phyloP scores from a whole-genome alignment of 2,797 vertebrate genomes.

The Lutjanus argentimaculatus region DNA sequence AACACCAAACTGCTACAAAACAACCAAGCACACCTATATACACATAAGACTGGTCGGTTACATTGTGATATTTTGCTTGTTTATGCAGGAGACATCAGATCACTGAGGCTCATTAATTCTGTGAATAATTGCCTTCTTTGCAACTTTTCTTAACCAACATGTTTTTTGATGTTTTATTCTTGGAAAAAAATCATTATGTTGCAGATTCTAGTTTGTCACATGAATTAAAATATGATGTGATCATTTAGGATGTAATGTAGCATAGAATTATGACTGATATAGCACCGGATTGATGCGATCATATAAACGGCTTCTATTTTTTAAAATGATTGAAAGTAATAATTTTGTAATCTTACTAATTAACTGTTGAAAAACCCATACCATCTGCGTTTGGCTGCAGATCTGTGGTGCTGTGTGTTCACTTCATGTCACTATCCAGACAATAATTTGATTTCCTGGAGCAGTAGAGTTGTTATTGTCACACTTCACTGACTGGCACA shows the following conservation, averaged over 20 bases:
- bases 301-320: neutral
- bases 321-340: neutral
- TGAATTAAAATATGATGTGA: neutral
- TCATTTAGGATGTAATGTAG: conserved; percentile 13
- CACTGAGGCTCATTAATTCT: conserved; percentile 12
- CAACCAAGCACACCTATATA: neutral
- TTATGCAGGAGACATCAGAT: too few relatives aligned
- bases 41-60: neutral
- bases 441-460: conserved; percentile 5
- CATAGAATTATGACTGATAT: neutral
- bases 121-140: neutral
- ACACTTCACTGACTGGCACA: conserved; percentile 1
- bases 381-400: conserved; percentile 8
- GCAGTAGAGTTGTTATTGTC: conserved; percentile 8
- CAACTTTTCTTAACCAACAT: conserved; percentile 4
- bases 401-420: neutral
- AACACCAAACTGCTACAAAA: neutral
- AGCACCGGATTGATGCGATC: neutral
- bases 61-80: neutral
- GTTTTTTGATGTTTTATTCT: neutral
- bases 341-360: neutral
- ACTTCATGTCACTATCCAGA: neutral
- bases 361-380: neutral
- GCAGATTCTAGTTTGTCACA: neutral
- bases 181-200: neutral